A percentile compares a stretch with the other conserved stretches of the same genome.
These are phyloP conservation scores for Nineta flava DNA, from an alignment of 2,888 invertebrate species.

Conservation along the genomic window DNA sequence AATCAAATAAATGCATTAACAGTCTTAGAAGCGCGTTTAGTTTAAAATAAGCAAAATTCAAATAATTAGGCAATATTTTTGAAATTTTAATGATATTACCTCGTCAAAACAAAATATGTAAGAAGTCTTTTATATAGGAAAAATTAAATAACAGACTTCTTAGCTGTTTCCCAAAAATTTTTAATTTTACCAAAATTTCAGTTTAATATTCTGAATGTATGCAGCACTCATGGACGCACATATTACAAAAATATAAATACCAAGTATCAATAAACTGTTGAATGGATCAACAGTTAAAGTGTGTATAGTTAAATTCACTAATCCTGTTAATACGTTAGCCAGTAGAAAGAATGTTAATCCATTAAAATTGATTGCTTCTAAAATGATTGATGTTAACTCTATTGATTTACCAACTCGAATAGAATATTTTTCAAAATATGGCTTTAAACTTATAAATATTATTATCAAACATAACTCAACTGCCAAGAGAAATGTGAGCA, in stretches of 20 bases:
- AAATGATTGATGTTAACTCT: slow-evolving; percentile 33
- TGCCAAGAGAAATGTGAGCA: slow-evolving; percentile 37
- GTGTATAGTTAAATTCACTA: slow-evolving; percentile 53
- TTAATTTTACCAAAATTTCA: slow-evolving; percentile 27
- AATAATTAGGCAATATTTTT: too few species aligned
- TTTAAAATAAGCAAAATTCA: too few species aligned
- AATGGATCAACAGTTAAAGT: slow-evolving; percentile 35
- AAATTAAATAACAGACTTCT: too few species aligned
- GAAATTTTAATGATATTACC: too few species aligned
- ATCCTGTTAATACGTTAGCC: slow-evolving; percentile 72
- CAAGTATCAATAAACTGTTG: slow-evolving; percentile 35
- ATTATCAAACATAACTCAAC: slow-evolving; percentile 31
- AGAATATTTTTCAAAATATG: background rate
- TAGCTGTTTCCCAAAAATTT: too few species aligned
- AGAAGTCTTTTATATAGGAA: too few species aligned
- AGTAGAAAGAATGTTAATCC: slow-evolving; percentile 71
- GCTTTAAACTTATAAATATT: slow-evolving; percentile 13
- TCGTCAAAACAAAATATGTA: too few species aligned
- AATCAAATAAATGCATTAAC: too few species aligned
- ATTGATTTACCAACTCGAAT: slow-evolving; percentile 11
- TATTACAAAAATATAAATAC: slow-evolving; percentile 38
- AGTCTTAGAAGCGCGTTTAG: too few species aligned
- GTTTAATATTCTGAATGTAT: slow-evolving; percentile 29
- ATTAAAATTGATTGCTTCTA: slow-evolving; percentile 62
- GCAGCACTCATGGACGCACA: slow-evolving; percentile 25